Evolutionary conservation across 2,888 invertebrate genomes (phyloP), one percentile per base, ranked within the genome.

Genomic region (Mythimna albipuncta): DNA sequence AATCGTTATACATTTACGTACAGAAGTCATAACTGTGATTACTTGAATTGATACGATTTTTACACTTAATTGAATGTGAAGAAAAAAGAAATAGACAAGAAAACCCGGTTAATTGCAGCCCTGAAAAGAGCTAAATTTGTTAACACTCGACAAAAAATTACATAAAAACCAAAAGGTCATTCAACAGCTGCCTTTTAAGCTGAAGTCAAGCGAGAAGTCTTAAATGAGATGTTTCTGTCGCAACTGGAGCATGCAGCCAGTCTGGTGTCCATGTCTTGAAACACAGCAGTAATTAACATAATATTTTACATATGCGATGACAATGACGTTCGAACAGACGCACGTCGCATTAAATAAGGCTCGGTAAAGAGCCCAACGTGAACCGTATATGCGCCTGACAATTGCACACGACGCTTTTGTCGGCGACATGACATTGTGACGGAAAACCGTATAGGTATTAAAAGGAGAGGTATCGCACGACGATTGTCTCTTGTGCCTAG

Each of bases 331-430:
- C 70, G 44, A 64, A 77, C 82, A 75, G 64, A 81, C 84, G 81
- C 75, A 81, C 71, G 64, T 72, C 59, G 82, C 72, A 79, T 82
- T 81, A 67, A 80, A 78, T 77, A 75, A 81, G 74, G 69, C 76
- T 77, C 55, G 68, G 72, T 83, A 79, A 69, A 82, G 76, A 66
- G 69, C 64, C 73, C 63, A 76, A 67, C 38, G 72, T 72, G 67
- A 75, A 73, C 79, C 76, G 79, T 87, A 86, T 86, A 88, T 85
- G 86, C 70, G 78, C 44, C 55, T 70, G 66, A 89, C 89, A 88
- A 88, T 85, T 74, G 87, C 77, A 67, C 64, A 77, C 52, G 81
- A 80, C 64, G 76, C 84, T 81, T 85, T 84, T 87, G 86, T 88
- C 74, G 82, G 77, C 73, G 52, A 64, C 55, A 35, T 64, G 47